phyloP scores from a whole-genome alignment of 1,140 invertebrate genomes.

The Zaprionus davidi region DNA sequence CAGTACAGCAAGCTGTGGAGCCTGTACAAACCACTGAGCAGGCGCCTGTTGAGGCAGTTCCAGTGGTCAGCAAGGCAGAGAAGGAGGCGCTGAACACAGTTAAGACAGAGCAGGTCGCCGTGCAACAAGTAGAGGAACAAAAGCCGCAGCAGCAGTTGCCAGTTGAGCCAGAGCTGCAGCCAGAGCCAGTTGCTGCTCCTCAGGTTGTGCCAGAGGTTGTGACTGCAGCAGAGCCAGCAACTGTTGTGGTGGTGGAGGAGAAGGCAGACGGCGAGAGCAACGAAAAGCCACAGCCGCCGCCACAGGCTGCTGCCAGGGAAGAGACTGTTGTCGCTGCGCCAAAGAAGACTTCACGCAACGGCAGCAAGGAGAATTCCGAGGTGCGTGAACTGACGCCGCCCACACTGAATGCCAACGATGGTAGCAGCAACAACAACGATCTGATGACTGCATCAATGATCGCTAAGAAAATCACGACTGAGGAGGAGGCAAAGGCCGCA shows the following conservation, averaged over 20 bases:
- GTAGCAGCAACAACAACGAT: constrained; percentile 55
- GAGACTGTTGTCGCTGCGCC: constrained; percentile 20
- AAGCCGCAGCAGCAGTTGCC: constrained; percentile 12
- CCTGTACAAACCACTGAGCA: neutral
- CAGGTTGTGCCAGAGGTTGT: constrained; percentile 51
- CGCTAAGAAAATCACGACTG: constrained; percentile 89
- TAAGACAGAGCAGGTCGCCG: constrained; percentile 76
- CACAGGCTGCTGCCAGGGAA: constrained; percentile 8
- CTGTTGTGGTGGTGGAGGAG: constrained; percentile 57
- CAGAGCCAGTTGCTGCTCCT: constrained; percentile 37
- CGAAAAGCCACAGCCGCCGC: constrained; percentile 62
- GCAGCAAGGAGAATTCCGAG: constrained; percentile 80
- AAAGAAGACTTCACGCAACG: constrained; percentile 63
- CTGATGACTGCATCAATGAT: constrained; percentile 87
- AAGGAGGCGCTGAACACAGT: constrained; percentile 82
- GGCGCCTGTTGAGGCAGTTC: constrained; percentile 18
- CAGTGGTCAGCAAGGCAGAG: constrained; percentile 75
- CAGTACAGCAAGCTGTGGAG: constrained; percentile 27
- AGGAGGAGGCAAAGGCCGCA: constrained; percentile 95
- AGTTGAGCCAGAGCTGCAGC: constrained; percentile 1
- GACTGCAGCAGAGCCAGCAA: constrained; percentile 28
- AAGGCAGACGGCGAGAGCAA: constrained; percentile 85
- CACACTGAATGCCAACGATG: constrained; percentile 27
- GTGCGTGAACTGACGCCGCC: constrained; percentile 77
- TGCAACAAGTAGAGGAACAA: constrained; percentile 43